Conservation (phyloP, 2,888 invertebrate species). For the Acleris sparsana region DNA sequence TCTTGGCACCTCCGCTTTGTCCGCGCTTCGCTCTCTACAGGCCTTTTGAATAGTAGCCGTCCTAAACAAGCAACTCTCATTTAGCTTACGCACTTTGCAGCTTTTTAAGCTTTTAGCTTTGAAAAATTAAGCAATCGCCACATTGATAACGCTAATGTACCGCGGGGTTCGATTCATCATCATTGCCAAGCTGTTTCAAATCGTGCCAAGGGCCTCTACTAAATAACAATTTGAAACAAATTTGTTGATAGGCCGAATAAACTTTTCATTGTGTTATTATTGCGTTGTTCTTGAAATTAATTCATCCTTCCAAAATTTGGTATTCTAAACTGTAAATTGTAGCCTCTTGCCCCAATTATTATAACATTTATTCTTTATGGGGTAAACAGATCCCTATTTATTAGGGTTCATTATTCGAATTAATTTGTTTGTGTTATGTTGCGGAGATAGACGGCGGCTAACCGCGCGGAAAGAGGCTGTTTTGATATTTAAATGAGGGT, state of each 20-base stretch:
- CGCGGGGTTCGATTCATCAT: no score
- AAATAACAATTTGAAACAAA: constrained; percentile 50
- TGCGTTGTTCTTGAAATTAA: constrained; percentile 69
- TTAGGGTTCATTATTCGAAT: constrained; percentile 82
- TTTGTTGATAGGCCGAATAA: constrained; percentile 44
- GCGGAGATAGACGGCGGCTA: constrained; percentile 60
- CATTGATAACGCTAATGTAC: no score
- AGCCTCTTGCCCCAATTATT: constrained; percentile 79
- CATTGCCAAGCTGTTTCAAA: no score
- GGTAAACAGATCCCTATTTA: constrained; percentile 81
- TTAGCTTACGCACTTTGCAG: constrained; percentile 9
- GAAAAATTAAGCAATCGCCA: not conserved
- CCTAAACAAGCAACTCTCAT: constrained; percentile 19
- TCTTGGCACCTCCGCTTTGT: constrained; percentile 57
- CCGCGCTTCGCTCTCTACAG: constrained; percentile 31
- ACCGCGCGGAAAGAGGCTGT: constrained; percentile 72
- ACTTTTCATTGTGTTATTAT: constrained; percentile 63
- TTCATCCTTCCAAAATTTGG: constrained; percentile 74
- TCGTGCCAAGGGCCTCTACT: constrained; percentile 33
- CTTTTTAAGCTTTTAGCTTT: not conserved
- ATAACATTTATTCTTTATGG: constrained; percentile 81
- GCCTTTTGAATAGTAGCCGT: constrained; percentile 15
- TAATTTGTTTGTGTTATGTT: constrained; percentile 83
- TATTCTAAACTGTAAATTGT: constrained; percentile 76
- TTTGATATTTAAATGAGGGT: constrained; percentile 83